phyloP scores from a whole-genome alignment of 23 tunicate species.

The Trididemnum miniatum region DNA sequence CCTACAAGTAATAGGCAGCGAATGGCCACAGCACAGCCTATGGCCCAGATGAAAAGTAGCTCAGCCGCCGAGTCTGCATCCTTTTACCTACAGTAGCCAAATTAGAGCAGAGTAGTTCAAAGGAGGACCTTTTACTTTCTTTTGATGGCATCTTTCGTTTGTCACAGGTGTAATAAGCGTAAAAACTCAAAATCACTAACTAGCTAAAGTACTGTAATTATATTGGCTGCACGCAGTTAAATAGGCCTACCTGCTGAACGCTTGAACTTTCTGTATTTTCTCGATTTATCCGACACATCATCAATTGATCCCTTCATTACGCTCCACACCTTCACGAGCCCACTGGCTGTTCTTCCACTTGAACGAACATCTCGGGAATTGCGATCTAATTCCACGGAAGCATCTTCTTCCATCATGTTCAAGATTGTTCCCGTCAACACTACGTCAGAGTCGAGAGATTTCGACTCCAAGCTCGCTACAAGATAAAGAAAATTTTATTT shows the following conservation, averaged over 20 bases:
- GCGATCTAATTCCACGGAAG: neutral
- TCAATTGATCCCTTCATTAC: slow-evolving; percentile 72
- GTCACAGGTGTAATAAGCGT: too few relatives aligned
- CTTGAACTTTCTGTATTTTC: neutral
- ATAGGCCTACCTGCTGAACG: neutral
- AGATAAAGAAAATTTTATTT: neutral
- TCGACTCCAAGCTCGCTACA: slow-evolving; percentile 1
- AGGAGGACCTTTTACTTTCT: too few relatives aligned
- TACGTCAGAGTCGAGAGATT: slow-evolving; percentile 32
- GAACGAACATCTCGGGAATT: neutral
- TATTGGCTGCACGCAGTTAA: too few relatives aligned
- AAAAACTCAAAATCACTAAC: too few relatives aligned
- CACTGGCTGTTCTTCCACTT: slow-evolving; percentile 29
- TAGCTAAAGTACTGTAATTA: too few relatives aligned
- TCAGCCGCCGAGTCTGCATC: too few relatives aligned
- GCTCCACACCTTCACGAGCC: slow-evolving; percentile 57
- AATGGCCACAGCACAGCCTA: too few relatives aligned
- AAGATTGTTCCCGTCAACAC: slow-evolving; percentile 53
- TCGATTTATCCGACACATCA: slow-evolving; percentile 25
- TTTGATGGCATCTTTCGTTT: too few relatives aligned
- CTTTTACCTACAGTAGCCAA: too few relatives aligned
- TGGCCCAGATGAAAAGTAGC: too few relatives aligned
- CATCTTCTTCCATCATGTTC: slow-evolving; percentile 13
- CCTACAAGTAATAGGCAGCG: too few relatives aligned
- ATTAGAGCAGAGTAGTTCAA: too few relatives aligned